Base-by-base conservation (phyloP, 1,140 invertebrate genomes). In the Drosophila kepulauana region DNA sequence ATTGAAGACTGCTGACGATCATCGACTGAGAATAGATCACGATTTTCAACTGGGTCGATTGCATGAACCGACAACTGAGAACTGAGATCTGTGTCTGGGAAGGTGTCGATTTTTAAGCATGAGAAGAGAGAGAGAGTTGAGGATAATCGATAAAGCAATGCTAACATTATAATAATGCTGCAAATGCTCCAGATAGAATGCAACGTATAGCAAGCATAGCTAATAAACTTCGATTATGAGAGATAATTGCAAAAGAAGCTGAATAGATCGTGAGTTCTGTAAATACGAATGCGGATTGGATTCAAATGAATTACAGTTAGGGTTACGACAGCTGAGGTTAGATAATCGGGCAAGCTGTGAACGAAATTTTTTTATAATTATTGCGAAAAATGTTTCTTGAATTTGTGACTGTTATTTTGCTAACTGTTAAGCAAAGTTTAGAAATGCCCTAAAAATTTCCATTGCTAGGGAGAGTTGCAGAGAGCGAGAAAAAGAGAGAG, bases 21-120 rank as follows among this genome's bases (percentile, higher is more conserved):
- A 46, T 49, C 7, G 52, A 35, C 8, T 16, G 41, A 54, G 49
- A 75, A 61, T 52, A 78, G 68, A 85, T 84, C 81, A 84, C 81
- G 81, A 85, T 63, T 77, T 72, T 20, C 49, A 82, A 72, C 77
- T 84, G 72, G 81, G 81, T 84, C 81, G 81, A 76, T 80, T 30
- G 77, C 62, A 65, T 68, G 63, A 73, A 73, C 70, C n/a, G 52
- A 46, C 38, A 15, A 63, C 20, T 13, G n/a, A 54, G 56, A 15
- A 25, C 59, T 38, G 13, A 13, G 38, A 16, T 7, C 35, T 38
- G 33, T 58, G 66, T 48, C 52, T 62, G 54, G 15, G 48, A 56
- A 52, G 45, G 61, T 64, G 59, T 64, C 54, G 68, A 70, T 64
- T 64, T 70, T 58, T 33, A 10, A 38, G 33, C 25, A 25, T 3